These are phyloP conservation scores for Epizoanthus ramosus DNA, from an alignment of 92 coral and sea anemone genomes.

Conservation along the genomic window DNA sequence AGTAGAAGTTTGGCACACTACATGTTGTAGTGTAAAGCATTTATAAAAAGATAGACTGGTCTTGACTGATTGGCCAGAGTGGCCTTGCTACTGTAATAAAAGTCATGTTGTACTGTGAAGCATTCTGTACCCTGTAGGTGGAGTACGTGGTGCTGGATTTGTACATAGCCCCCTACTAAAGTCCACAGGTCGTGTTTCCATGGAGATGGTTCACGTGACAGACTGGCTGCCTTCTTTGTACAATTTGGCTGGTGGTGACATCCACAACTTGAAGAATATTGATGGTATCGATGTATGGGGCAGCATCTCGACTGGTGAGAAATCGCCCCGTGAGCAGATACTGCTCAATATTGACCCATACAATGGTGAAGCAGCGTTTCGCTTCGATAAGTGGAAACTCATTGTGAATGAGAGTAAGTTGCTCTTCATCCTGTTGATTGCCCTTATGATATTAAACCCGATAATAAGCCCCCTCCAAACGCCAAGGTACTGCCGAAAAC, in stretches of 20 bases:
- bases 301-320: constrained; percentile 57
- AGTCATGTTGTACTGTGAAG: no score
- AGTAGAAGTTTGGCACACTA: no score
- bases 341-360: constrained; percentile 80
- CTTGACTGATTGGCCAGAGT: no score
- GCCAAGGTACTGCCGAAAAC: no score
- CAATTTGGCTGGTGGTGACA: constrained; percentile 75
- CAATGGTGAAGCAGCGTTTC: constrained; percentile 62
- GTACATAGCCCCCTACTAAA: constrained; percentile 81
- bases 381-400: constrained; percentile 77
- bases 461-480: no score
- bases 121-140: constrained; percentile 50
- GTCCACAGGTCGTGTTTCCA: constrained; percentile 73
- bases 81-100: no score
- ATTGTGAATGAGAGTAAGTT: constrained; percentile 74
- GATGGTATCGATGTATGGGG: constrained; percentile 81
- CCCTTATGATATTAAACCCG: no score
- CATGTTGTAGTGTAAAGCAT: no score
- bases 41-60: no score
- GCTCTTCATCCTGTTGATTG: neutral
- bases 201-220: constrained; percentile 80
- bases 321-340: constrained; percentile 76
- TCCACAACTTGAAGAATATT: constrained; percentile 58
- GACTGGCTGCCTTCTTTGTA: constrained; percentile 92
- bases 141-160: constrained; percentile 81